Evolutionary conservation across 92 coral and sea anemone genomes (phyloP).

Genomic region (Parazoanthus atlanticus): DNA sequence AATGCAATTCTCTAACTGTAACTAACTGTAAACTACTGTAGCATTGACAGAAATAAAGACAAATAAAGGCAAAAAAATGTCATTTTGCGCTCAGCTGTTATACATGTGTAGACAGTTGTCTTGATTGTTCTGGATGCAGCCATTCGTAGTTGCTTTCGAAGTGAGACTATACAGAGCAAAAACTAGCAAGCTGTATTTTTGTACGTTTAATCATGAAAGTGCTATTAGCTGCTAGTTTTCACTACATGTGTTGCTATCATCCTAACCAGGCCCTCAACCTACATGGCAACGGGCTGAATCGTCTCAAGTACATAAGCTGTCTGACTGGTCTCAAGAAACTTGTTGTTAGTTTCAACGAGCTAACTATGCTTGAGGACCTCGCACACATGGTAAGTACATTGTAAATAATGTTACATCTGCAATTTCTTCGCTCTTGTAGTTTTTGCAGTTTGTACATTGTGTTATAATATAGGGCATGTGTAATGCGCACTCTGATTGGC

Average conservation of each 20-base stretch:
- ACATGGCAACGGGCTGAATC: conserved; percentile 85
- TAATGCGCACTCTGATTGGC: neutral
- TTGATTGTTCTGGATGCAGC: no score
- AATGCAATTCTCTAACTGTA: no score
- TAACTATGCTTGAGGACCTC: conserved; percentile 85
- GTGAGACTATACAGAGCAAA: no score
- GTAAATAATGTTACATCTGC: neutral
- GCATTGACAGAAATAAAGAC: no score
- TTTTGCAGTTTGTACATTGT: neutral
- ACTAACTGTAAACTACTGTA: no score
- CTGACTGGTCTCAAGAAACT: conserved; percentile 77
- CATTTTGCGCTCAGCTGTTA: neutral
- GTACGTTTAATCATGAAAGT: neutral
- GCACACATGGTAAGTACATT: conserved; percentile 89
- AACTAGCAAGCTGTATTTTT: neutral
- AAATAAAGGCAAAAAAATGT: no score
- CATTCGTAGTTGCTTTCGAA: no score
- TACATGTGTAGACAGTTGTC: neutral
- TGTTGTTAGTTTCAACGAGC: conserved; percentile 86
- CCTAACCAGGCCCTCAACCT: conserved; percentile 68
- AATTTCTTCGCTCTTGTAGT: neutral
- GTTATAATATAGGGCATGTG: neutral
- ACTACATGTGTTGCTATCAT: neutral
- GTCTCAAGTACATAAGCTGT: conserved; percentile 79
- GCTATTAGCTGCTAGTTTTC: neutral